phyloP scores from a whole-genome alignment of 2,797 vertebrate species.

The Ceryle rudis region DNA sequence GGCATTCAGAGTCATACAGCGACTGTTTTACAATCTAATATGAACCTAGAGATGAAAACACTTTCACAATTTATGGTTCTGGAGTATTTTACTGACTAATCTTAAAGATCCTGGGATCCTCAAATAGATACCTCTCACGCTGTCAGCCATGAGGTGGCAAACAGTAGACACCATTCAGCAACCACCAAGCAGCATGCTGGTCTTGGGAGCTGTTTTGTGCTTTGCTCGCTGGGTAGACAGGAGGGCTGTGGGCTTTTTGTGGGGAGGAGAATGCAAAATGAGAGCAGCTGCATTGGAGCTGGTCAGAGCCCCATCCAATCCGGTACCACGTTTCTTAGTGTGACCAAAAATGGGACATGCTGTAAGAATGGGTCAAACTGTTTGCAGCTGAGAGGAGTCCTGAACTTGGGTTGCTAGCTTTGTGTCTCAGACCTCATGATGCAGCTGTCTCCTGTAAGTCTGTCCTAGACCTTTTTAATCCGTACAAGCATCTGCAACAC shows the following conservation, averaged over 20 bases:
- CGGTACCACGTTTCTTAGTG: neutral
- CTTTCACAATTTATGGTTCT: neutral
- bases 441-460: neutral
- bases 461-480: neutral
- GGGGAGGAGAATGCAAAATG: neutral
- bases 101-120: neutral
- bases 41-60: neutral
- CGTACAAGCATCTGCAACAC: neutral
- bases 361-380: neutral
- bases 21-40: too few relatives aligned
- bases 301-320: neutral
- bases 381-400: neutral
- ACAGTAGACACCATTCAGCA: fast-evolving
- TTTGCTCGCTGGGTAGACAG: neutral
- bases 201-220: fast-evolving
- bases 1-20: neutral
- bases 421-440: neutral
- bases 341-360: fast-evolving
- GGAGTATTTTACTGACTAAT: neutral
- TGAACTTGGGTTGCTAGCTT: neutral
- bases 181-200: fast-evolving
- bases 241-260: neutral
- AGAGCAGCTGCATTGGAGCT: neutral
- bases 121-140: fast-evolving
- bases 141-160: neutral